Percentiles rank a stretch among this genome's conserved stretches.
Evolutionary conservation across 2,797 vertebrate species (phyloP).

Genomic region (Pogoniulus pusillus): DNA sequence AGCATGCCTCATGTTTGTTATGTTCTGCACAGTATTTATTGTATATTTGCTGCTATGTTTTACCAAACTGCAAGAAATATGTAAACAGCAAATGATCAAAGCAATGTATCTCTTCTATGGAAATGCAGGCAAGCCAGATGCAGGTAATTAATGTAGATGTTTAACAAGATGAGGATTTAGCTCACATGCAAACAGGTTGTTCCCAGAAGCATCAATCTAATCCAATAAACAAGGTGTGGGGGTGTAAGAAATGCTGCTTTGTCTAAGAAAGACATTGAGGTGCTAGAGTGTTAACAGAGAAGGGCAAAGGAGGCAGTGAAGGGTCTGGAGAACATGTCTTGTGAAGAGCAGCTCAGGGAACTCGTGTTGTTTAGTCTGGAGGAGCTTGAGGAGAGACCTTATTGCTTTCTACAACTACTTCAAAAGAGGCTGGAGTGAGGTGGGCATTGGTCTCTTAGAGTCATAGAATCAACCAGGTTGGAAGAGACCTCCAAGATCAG

Average conservation of each 20-base stretch:
- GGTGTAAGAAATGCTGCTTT: background rate
- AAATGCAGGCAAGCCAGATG: constrained; percentile 50
- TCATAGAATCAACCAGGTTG: no score
- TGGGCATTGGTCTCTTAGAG: no score
- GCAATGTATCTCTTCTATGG: background rate
- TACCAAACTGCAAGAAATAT: constrained; percentile 27
- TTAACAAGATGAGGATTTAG: constrained; percentile 21
- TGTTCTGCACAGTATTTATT: background rate
- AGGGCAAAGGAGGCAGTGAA: no score
- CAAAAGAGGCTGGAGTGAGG: no score
- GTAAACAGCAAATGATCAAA: constrained; percentile 61
- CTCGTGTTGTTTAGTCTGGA: no score
- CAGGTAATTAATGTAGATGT: constrained; percentile 68
- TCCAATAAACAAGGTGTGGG: constrained; percentile 36
- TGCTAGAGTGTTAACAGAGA: no score
- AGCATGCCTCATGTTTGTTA: background rate
- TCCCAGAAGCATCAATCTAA: constrained; percentile 33
- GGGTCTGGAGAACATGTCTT: no score
- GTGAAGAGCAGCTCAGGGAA: no score
- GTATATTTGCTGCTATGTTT: constrained; percentile 12
- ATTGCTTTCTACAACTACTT: no score
- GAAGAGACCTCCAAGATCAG: no score
- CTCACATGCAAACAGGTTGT: constrained; percentile 54
- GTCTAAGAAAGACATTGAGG: background rate
- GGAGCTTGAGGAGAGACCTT: no score